Evolutionary conservation across 2,888 invertebrate genomes (phyloP).

Genomic region (Ferrisia virgata): DNA sequence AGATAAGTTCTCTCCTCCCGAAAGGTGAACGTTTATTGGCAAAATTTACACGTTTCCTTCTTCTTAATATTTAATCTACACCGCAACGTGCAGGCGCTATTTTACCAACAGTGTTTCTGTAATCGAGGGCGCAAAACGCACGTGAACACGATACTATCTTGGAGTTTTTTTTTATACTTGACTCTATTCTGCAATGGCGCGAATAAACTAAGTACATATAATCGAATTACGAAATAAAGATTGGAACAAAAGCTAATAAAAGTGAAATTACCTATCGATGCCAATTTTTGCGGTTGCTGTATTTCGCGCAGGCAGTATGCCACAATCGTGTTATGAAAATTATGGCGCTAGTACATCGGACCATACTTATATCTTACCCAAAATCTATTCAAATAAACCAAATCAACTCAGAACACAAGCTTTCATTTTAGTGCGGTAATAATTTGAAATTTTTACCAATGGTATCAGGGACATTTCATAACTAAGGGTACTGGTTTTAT

Average conservation of each 20-base stretch:
- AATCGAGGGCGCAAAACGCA: neutral
- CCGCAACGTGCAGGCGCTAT: neutral
- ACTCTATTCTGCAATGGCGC: neutral
- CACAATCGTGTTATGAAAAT: neutral
- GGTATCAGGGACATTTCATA: too few relatives aligned
- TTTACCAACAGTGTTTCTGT: neutral
- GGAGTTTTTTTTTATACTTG: neutral
- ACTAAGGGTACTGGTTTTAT: too few relatives aligned
- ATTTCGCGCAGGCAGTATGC: neutral
- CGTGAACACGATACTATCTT: neutral
- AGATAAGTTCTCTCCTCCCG: neutral
- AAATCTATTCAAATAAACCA: neutral
- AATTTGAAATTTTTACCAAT: neutral
- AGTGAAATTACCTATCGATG: neutral
- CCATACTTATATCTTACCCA: neutral
- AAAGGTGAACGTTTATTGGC: neutral
- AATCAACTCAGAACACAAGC: neutral
- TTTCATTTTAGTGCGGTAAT: neutral
- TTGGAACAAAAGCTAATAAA: neutral
- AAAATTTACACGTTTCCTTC: neutral
- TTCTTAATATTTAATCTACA: neutral
- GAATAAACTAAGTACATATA: too few relatives aligned
- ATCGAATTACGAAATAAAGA: neutral
- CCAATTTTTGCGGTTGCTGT: conserved; percentile 3
- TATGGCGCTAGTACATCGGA: neutral